Percentiles rank a stretch among this genome's conserved stretches.
Conservation (phyloP, 2,113 vertebrate species). For the Hymenochirus boettgeri region DNA sequence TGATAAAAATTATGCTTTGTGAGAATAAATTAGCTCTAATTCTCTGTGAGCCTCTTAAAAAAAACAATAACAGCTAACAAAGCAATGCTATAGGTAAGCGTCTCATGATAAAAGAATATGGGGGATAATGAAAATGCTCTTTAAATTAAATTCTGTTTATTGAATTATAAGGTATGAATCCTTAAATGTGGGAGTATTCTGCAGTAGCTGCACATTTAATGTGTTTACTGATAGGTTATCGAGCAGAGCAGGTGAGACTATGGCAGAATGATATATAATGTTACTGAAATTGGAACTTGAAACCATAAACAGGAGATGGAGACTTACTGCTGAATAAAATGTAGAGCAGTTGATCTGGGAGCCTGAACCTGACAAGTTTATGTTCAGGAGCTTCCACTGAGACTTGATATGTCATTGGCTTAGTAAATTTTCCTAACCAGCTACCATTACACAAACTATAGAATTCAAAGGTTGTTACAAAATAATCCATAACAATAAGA, state of each 20-base stretch:
- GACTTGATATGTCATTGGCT: slow-evolving; percentile 38
- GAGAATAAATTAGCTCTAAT: no score
- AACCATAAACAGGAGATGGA: slow-evolving; percentile 34
- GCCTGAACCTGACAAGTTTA: slow-evolving; percentile 36
- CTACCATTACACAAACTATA: slow-evolving; percentile 23
- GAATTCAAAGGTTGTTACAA: slow-evolving; percentile 6
- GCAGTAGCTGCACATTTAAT: slow-evolving; percentile 21
- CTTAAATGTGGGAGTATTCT: no score
- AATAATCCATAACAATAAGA: slow-evolving; percentile 23
- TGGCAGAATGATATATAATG: slow-evolving; percentile 30
- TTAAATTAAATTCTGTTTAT: no score
- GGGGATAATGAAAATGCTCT: no score
- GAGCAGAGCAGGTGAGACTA: slow-evolving; percentile 19
- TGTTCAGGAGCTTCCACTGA: slow-evolving; percentile 31
- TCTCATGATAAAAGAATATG: no score
- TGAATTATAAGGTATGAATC: no score
- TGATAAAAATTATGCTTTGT: no score
- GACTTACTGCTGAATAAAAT: slow-evolving; percentile 37
- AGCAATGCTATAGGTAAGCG: no score
- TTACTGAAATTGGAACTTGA: slow-evolving; percentile 38
- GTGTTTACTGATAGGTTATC: slow-evolving; percentile 21
- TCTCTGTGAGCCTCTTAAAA: no score
- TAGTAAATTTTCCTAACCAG: slow-evolving; percentile 41
- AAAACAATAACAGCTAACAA: no score
- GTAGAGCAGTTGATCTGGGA: slow-evolving; percentile 41